A percentile compares a stretch with the other conserved stretches of the same genome.
Evolutionary conservation across 2,113 vertebrate genomes (phyloP).

Genomic region (Loxodonta africana): DNA sequence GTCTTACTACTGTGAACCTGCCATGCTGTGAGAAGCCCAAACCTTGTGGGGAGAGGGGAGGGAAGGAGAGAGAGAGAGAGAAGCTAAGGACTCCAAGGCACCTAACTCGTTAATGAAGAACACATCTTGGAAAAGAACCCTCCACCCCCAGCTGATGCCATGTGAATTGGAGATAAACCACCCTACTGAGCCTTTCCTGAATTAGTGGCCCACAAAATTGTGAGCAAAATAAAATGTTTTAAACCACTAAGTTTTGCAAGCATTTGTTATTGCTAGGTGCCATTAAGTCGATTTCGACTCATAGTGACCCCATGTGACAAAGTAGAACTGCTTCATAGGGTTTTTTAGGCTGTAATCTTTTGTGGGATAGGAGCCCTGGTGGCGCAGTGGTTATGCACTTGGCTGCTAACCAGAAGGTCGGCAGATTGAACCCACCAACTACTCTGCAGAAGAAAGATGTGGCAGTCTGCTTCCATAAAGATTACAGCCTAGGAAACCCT

Average conservation of each 20-base stretch:
- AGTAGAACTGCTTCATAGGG: no score
- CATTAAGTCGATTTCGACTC: no score
- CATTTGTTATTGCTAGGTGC: no score
- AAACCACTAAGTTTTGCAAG: no score
- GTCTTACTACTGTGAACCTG: neutral
- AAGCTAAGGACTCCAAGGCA: neutral
- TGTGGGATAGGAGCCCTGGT: neutral
- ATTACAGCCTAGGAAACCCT: neutral
- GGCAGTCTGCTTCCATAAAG: no score
- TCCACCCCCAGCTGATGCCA: neutral
- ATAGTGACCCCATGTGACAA: no score
- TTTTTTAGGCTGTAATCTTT: no score
- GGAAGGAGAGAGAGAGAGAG: neutral
- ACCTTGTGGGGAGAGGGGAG: neutral
- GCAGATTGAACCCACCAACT: no score
- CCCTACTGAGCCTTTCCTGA: neutral
- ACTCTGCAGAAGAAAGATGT: neutral
- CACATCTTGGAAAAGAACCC: neutral
- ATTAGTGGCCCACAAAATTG: neutral
- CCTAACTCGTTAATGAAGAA: neutral
- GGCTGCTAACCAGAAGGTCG: no score
- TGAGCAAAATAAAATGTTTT: constrained; percentile 5
- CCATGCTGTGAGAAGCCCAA: neutral
- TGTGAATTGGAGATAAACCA: constrained; percentile 4
- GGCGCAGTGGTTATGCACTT: neutral